Evolutionary conservation across 2,888 invertebrate species (phyloP), one percentile per base, ranked within the genome.

Genomic region (Kuschelorhynchus macadamiae): DNA sequence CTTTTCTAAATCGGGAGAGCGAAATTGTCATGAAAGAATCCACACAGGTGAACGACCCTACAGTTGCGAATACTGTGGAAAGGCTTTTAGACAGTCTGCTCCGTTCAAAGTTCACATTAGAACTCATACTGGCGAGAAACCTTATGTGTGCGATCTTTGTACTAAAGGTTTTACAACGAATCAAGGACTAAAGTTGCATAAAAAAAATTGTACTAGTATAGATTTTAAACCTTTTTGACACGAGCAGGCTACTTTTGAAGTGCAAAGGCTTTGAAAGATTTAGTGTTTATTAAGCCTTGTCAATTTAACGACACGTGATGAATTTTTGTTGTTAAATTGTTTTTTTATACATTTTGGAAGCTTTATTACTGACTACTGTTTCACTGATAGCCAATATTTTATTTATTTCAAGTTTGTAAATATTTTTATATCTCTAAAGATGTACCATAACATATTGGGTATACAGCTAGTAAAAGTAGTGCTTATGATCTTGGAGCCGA

Each of bases 31-130:
- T 50, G 79, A 81, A 60, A 76, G 82, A 30, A 78, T 80, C 12
- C 84, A 84, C 67, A 83, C 80, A 2, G 81, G 80, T 7, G 82
- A 81, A 50, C 80, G 81, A 62, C 81, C 81, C 5, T 81, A 81
- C 53, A 74, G 76, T 4, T 84, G 83, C 64, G 76, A 79, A 50
- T 78, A 80, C 57, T 83, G 83, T 59, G 81, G 81, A 2, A 81
- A 82, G 59, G 74, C 78, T 17, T 82, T 83, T 66, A 78, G 78
- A 42, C 79, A 81, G 47, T 74, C 76, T 0, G 76, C 78, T 4
- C 79, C 79, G 1, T 71, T 80, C 21, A 76, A 77, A 41, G 78
- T 80, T n/a, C 82, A 82, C 53, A 76, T 80, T 39, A 69, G 80
- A 49, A 72, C 75, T 0, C 81, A 81, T 63, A 80, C 79, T 0